These are phyloP conservation scores for Clitarchus hookeri DNA, from an alignment of 2,888 invertebrate species.

Conservation along the genomic window DNA sequence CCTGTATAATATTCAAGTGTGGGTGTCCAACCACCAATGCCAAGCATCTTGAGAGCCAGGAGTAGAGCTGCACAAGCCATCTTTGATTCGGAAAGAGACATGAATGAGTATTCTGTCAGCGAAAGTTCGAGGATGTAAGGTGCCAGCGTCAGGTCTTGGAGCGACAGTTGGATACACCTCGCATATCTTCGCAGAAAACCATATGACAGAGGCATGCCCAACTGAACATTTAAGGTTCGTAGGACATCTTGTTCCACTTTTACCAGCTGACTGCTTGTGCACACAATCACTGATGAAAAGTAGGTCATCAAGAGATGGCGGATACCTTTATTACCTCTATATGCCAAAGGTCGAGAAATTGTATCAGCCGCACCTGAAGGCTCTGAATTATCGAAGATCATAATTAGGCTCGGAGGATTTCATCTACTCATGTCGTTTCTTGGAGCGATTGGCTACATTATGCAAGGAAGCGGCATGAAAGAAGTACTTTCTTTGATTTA, in stretches of 20 bases:
- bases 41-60: conserved; percentile 86
- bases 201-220: conserved; percentile 96
- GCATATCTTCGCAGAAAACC: conserved; percentile 94
- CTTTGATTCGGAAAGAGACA: conserved; percentile 80
- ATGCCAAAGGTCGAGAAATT: too few relatives aligned
- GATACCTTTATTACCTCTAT: too few relatives aligned
- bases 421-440: too few relatives aligned
- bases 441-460: too few relatives aligned
- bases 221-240: conserved; percentile 81
- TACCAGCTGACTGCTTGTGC: conserved; percentile 80
- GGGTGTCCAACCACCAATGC: conserved; percentile 71
- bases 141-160: conserved; percentile 92
- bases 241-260: conserved; percentile 89
- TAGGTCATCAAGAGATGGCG: conserved; percentile 94
- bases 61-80: conserved; percentile 88
- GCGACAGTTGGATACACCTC: conserved; percentile 83
- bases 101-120: conserved; percentile 86
- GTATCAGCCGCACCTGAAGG: too few relatives aligned
- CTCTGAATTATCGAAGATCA: too few relatives aligned
- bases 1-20: conserved; percentile 80
- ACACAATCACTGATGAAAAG: conserved; percentile 97
- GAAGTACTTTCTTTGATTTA: too few relatives aligned
- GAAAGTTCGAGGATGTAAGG: conserved; percentile 93
- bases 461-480: too few relatives aligned
- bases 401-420: too few relatives aligned